Percentiles rank a stretch among this genome's conserved stretches.
Evolutionary conservation across 2,797 vertebrate genomes (phyloP).

Genomic region (Margarornis squamiger): DNA sequence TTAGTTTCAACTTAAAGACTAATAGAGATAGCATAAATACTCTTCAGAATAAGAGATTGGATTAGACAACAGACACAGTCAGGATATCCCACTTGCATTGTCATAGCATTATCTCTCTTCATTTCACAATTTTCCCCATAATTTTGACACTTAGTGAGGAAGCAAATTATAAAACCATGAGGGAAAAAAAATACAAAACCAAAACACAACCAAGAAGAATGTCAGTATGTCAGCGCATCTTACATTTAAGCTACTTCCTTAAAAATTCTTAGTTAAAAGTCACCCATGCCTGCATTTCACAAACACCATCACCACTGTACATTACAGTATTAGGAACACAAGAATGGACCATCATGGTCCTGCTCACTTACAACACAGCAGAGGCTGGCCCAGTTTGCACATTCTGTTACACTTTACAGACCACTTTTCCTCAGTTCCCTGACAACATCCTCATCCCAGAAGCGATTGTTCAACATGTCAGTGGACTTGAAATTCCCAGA

Average conservation of each 20-base stretch:
- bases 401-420: background rate
- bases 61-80: background rate
- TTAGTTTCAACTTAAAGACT: background rate
- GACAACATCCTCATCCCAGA: background rate
- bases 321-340: background rate
- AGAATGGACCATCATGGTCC: background rate
- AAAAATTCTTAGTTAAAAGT: background rate
- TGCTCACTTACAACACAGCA: fast-evolving
- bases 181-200: background rate
- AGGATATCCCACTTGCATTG: background rate
- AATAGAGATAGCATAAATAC: background rate
- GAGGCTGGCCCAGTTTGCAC: background rate
- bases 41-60: background rate
- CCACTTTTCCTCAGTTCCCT: background rate
- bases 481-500: background rate
- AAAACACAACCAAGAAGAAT: background rate
- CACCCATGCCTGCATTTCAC: background rate
- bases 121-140: background rate
- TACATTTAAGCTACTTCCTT: background rate
- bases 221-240: background rate
- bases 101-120: background rate
- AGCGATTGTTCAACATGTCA: background rate
- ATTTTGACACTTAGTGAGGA: background rate
- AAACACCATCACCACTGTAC: background rate
- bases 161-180: background rate